Base-by-base conservation (phyloP, 2,797 vertebrate genomes). In the Cyprinodon diabolis region DNA sequence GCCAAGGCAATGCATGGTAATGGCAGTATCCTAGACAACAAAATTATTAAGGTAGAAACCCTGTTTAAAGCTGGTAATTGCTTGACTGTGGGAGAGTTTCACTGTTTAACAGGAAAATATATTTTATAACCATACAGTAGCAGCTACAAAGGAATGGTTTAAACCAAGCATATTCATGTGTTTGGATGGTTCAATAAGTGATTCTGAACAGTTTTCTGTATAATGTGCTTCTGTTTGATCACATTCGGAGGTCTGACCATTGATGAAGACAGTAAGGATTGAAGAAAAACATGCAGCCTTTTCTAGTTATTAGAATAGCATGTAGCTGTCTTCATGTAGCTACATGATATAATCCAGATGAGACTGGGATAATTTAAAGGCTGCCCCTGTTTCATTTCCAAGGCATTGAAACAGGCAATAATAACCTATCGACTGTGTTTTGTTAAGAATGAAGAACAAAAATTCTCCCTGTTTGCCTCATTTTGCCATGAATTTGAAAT, bases 401-500 rank as follows among this genome's bases (percentile, higher is more conserved):
- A 43, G 40, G 40, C 79, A 83, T 81, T 84, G 37, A 2, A 69
- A 78, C 40, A 43, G 40, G 87, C 84, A 80, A 89, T 86, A 85
- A 75, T 76, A 72, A 89, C 70, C 55, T 71, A 72, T 77, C 83
- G 80, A 84, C 82, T 81, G 81, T 87, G 62, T 79, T 70, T 66
- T 1, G 63, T 84, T 83, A 91, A 89, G 89, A 90, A 87, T 91
- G 81, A 86, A 68, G 63, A 81, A 80, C 80, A 82, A 81, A 48
- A 57, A 86, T 85, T 87, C 82, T 82, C 84, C 78, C 68, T 25
- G 35, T 19, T 52, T n/a, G 86, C 80, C 76, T 72, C 73, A 71
- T 72, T 30, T 76, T 80, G 80, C 89, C 90, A 86, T 88, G 83
- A 91, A 90, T 91, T 88, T 89, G 85, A 90, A 85, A 77, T 82